Percentiles rank a stretch among this genome's conserved stretches.
Evolutionary conservation across 2,888 invertebrate species (phyloP).

Genomic region (Digitonthophagus gazella): DNA sequence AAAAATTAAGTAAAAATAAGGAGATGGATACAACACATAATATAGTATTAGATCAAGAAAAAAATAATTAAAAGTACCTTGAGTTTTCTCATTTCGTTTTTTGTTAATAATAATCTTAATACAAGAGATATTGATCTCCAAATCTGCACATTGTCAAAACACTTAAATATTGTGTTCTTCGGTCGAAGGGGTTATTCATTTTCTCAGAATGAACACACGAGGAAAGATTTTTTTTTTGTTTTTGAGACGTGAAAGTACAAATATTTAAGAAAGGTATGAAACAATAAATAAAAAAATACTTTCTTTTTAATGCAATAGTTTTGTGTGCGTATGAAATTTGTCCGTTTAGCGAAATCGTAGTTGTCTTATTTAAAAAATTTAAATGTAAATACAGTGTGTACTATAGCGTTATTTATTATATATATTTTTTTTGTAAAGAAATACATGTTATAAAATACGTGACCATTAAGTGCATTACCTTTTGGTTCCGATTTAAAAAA

Average conservation of each 20-base stretch:
- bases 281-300: neutral
- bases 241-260: conserved; percentile 4
- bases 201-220: neutral
- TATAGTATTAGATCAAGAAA: no score
- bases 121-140: conserved; percentile 6
- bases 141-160: conserved; percentile 7
- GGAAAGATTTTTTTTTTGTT: conserved; percentile 3
- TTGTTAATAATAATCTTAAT: no score
- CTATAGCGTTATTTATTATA: conserved; percentile 9
- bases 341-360: neutral
- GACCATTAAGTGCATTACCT: neutral
- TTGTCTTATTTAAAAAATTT: neutral
- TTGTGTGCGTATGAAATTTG: neutral
- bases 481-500: neutral
- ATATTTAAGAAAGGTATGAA: neutral
- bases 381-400: conserved; percentile 12
- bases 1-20: neutral
- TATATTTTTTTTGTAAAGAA: conserved; percentile 1
- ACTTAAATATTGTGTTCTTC: conserved; percentile 1
- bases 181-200: neutral
- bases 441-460: neutral
- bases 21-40: neutral
- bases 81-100: neutral
- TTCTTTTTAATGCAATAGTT: conserved; percentile 8
- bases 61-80: no score